Conservation (phyloP, 2,888 invertebrate genomes). For the Pachydiplax longipennis region DNA sequence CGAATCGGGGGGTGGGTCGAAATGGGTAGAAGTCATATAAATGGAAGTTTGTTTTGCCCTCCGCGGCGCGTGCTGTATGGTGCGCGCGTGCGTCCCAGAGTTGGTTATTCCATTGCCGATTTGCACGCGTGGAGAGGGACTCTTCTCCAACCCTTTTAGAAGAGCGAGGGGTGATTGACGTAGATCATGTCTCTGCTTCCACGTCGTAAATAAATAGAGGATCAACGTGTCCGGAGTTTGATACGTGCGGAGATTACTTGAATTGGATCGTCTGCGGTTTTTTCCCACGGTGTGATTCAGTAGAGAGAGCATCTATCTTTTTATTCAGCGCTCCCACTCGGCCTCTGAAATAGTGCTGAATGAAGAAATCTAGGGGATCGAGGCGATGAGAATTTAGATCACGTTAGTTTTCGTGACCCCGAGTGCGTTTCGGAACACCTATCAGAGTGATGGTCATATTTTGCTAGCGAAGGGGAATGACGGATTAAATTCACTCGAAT, state of each 20-base stretch:
- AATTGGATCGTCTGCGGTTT: conserved; percentile 35
- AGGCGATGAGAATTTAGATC: too few species aligned
- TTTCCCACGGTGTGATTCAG: conserved; percentile 7
- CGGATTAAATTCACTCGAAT: too few species aligned
- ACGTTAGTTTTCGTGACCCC: too few species aligned
- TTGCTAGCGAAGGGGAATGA: too few species aligned
- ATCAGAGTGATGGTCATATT: too few species aligned
- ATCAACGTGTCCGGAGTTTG: conserved; percentile 16
- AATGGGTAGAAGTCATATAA: neutral
- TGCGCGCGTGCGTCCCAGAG: neutral
- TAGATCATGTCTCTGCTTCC: neutral
- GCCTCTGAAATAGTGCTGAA: neutral
- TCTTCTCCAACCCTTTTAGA: neutral
- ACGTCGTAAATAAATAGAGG: conserved; percentile 9
- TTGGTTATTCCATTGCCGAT: neutral
- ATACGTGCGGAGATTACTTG: neutral
- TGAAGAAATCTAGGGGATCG: too few species aligned
- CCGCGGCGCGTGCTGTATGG: neutral
- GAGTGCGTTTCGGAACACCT: too few species aligned
- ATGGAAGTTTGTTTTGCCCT: neutral
- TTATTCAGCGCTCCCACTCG: neutral
- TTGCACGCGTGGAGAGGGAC: neutral
- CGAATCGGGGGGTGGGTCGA: neutral
- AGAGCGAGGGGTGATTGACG: neutral
- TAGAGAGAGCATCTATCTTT: neutral